phyloP scores from a whole-genome alignment of 1,140 invertebrate genomes.

The Zaprionus ghesquierei region DNA sequence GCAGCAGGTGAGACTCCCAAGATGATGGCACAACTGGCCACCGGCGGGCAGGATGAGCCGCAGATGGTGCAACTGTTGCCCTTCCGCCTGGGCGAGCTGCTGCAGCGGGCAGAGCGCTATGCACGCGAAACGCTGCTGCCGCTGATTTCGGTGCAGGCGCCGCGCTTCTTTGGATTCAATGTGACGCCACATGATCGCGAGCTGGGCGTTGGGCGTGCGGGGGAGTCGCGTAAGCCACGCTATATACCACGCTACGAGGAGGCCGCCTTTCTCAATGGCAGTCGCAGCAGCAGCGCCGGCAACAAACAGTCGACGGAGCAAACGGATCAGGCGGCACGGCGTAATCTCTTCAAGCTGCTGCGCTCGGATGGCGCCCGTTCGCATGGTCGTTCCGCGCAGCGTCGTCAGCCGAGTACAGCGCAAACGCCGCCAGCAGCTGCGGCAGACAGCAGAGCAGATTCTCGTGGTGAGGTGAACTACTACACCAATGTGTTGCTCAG shows the following conservation, averaged over 20 bases:
- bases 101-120: conserved; percentile 91
- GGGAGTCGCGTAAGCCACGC: conserved; percentile 69
- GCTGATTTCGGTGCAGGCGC: conserved; percentile 89
- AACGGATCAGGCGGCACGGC: conserved; percentile 23
- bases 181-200: conserved; percentile 53
- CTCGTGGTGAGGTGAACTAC: conserved; percentile 65
- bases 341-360: conserved; percentile 70
- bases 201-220: background rate
- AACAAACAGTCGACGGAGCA: conserved; percentile 1
- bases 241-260: conserved; percentile 81
- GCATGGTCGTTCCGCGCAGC: conserved; percentile 43
- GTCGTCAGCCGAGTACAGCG: background rate
- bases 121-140: conserved; percentile 89
- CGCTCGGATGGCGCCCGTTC: conserved; percentile 14
- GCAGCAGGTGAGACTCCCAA: conserved; percentile 9
- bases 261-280: conserved; percentile 51
- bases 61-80: conserved; percentile 91
- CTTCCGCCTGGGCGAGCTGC: conserved; percentile 88
- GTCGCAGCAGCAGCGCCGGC: conserved; percentile 3
- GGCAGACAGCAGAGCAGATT: background rate
- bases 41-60: conserved; percentile 49
- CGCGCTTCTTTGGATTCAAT: conserved; percentile 86
- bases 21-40: conserved; percentile 56
- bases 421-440: background rate
- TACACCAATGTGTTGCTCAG: conserved; percentile 66